Conservation (phyloP, 2,888 invertebrate genomes). For the Apodemia zela region DNA sequence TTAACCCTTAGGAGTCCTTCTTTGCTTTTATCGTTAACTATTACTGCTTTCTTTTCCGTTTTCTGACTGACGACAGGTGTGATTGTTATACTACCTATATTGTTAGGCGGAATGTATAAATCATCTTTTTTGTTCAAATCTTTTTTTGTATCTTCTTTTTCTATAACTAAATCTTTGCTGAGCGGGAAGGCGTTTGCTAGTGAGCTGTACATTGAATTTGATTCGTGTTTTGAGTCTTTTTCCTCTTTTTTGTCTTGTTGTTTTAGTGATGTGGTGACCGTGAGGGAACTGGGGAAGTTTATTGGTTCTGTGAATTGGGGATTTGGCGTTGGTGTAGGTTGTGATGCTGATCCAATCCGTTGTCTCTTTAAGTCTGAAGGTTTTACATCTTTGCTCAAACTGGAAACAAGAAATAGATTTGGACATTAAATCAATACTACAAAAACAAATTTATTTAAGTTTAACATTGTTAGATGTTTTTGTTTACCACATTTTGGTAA, state of each 20-base stretch:
- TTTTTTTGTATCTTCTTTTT: conserved; percentile 50
- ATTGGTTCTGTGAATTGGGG: conserved; percentile 55
- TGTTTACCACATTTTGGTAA: too few relatives aligned
- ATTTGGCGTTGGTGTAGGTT: conserved; percentile 30
- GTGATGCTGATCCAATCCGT: conserved; percentile 46
- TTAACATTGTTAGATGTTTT: too few relatives aligned
- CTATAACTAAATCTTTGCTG: conserved; percentile 54
- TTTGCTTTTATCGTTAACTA: conserved; percentile 40
- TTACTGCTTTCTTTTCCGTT: conserved; percentile 42
- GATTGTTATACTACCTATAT: conserved; percentile 70
- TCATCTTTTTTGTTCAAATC: conserved; percentile 51
- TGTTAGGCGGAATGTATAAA: conserved; percentile 59
- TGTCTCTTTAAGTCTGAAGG: conserved; percentile 56
- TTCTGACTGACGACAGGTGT: conserved; percentile 59
- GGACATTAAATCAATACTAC: too few relatives aligned
- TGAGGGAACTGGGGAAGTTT: conserved; percentile 68
- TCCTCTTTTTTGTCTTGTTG: conserved; percentile 39
- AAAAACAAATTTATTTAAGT: too few relatives aligned
- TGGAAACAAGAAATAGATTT: conserved; percentile 52
- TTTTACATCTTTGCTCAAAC: conserved; percentile 65
- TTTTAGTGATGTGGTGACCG: conserved; percentile 57
- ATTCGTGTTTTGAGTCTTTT: conserved; percentile 38
- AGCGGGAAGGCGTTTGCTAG: conserved; percentile 50
- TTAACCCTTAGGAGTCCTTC: conserved; percentile 63
- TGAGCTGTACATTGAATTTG: conserved; percentile 41